Base-by-base conservation (phyloP, 1,140 invertebrate genomes). In the Philotrypesis tridentata region DNA sequence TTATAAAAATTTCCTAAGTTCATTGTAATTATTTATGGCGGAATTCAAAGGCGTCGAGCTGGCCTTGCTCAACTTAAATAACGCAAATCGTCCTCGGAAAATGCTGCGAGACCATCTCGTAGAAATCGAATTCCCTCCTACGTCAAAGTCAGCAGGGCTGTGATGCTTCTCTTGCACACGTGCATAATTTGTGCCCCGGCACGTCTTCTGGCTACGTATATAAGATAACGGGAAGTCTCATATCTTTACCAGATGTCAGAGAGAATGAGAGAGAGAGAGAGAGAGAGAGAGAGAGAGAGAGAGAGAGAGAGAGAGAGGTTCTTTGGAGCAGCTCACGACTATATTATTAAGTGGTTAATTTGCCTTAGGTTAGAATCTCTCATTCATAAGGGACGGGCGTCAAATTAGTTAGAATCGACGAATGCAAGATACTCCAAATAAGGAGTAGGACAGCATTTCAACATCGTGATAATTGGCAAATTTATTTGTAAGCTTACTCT, bases 311-410 rank as follows among this genome's bases (percentile, higher is more conserved):
- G 33, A 6, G 21, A 17, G n/a, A 55, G 48, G 0, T 7, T 55
- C 48, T 55, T 55, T 17, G 14, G 48, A 55, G 17, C 48, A 9
- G 31, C 33, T 37, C 4, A 17, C 21, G 70, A 37, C 70, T 77
- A 25, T 77, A 77, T 82, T 82, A 77, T 77, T 77, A 82, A 78
- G 63, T 17, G 68, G 72, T 78, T 82, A 71, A 82, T 77, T 82
- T n/a, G n/a, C n/a, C 76, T 77, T 77, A 76, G 48, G 21, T 21
- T 40, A 67, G 12, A 61, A 29, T n/a, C 31, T 27, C 70, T 25
- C 33, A 1, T 23, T 1, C 70, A 48, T 17, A 4, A 27, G 70
- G 70, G 70, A 72, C n/a, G 0, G 21, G n/a, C 17, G 4, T 6
- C 37, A 3, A 25, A 72, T 72, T 72, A 72, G 25, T 72, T 37